Base-by-base conservation (phyloP, 1,140 invertebrate genomes). In the Hydropsyche tenuis region DNA sequence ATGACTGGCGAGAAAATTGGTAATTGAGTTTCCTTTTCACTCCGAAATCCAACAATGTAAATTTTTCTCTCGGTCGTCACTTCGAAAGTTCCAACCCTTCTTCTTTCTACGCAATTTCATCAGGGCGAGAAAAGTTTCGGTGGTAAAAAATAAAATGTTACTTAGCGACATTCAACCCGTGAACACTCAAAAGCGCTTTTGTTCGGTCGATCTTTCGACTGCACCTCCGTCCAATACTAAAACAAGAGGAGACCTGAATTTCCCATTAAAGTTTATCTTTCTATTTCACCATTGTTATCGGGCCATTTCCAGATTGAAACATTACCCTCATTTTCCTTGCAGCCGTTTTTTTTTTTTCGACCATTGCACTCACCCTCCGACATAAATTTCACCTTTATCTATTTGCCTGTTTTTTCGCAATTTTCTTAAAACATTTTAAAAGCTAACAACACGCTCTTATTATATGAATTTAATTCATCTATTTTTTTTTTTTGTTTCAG, bases 11-110 rank as follows among this genome's bases (percentile, higher is more conserved):
- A 25, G 22, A 60, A 60, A 25, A 25, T 60, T 60, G 56, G 9
- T 60, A 25, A 60, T 60, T 60, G 56, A 60, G 23, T 25, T 60
- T 60, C 7, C 23, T 25, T 60, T 20, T 20, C 16, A 53, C 16
- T 16, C 16, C 5, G 20, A 53, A 53, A 18, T 18, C 22, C 23
- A 27, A 25, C 20, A 60, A 23, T 60, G 56, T 23, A 25, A 60
- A 4, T 60, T 60, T 60, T 60, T 60, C 56, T 60, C 23, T 0
- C 3, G 12, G 5, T 20, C 14, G 5, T 53, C 14, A 20, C n/a
- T 20, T 53, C 51, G n/a, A 53, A 60, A 60, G 56, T 60, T 56
- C 12, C 1, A 60, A 60, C 56, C 56, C 56, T 60, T 60, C 56
- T 60, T 60, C 30, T 37, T 9, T 60, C 23, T 20, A 14, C 22